phyloP scores from a whole-genome alignment of 2,888 invertebrate species.

The Pristionchus entomophagus region DNA sequence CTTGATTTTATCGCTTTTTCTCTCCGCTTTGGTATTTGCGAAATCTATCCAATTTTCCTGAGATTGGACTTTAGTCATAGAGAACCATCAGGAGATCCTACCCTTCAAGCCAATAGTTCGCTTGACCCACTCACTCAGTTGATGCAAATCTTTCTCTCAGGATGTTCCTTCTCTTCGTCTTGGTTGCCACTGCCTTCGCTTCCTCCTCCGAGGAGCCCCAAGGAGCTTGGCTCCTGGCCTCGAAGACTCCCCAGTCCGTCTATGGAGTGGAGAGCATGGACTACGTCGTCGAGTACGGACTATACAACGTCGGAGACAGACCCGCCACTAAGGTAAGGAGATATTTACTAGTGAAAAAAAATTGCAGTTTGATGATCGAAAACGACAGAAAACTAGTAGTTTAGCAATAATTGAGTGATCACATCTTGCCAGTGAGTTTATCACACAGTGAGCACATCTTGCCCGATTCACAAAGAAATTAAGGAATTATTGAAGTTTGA shows the following conservation, averaged over 20 bases:
- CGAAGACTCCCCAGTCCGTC: conserved; percentile 94
- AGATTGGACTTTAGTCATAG: neutral
- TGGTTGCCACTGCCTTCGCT: neutral
- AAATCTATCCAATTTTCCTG: neutral
- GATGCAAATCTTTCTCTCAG: neutral
- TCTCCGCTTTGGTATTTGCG: neutral
- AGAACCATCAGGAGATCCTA: neutral
- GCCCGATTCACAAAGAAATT: neutral
- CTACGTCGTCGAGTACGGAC: conserved; percentile 92
- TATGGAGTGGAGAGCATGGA: conserved; percentile 97
- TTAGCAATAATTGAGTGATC: too few relatives aligned
- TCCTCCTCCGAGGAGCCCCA: conserved; percentile 35
- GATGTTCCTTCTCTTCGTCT: conserved; percentile 42
- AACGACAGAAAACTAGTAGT: too few relatives aligned
- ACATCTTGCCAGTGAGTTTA: too few relatives aligned
- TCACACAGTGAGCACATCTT: too few relatives aligned
- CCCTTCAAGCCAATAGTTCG: neutral
- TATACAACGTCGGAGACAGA: conserved; percentile 89
- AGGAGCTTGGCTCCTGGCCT: conserved; percentile 87
- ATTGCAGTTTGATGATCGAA: too few relatives aligned
- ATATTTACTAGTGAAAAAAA: too few relatives aligned
- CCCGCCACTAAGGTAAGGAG: conserved; percentile 63
- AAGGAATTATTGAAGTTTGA: too few relatives aligned
- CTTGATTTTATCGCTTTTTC: neutral
- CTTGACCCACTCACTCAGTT: too few relatives aligned